Conservation (phyloP, 2,888 invertebrate genomes). For the Emmelina monodactyla region DNA sequence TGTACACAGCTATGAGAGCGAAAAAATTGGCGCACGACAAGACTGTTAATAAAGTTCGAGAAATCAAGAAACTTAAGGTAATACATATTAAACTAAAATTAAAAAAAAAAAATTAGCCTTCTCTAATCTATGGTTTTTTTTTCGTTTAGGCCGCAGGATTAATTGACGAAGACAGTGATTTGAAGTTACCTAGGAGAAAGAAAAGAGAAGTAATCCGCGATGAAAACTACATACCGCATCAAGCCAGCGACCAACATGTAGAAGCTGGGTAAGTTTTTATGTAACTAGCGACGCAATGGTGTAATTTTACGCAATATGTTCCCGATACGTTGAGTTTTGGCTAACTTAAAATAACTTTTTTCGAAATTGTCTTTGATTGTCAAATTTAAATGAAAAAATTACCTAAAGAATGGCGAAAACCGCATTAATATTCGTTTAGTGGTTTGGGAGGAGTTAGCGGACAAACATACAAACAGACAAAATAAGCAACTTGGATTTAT, state of each 20-base stretch:
- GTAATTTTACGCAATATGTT: too few relatives aligned
- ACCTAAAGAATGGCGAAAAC: too few relatives aligned
- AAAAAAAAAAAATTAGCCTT: neutral
- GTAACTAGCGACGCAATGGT: too few relatives aligned
- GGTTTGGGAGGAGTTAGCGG: too few relatives aligned
- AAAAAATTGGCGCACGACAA: constrained; percentile 76
- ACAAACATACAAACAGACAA: too few relatives aligned
- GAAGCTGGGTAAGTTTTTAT: constrained; percentile 75
- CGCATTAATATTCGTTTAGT: too few relatives aligned
- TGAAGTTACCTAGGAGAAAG: constrained; percentile 33
- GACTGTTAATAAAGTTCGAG: constrained; percentile 60
- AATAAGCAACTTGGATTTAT: too few relatives aligned
- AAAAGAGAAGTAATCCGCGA: constrained; percentile 69
- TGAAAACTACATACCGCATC: constrained; percentile 88
- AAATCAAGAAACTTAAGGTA: constrained; percentile 37
- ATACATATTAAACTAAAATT: neutral
- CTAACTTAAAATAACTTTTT: too few relatives aligned
- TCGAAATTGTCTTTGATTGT: too few relatives aligned
- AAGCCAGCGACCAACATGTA: constrained; percentile 83
- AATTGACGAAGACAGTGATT: constrained; percentile 22
- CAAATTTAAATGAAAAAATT: too few relatives aligned
- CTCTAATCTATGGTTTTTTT: constrained; percentile 25
- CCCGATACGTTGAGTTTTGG: too few relatives aligned
- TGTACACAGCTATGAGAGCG: constrained; percentile 85
- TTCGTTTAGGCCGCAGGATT: constrained; percentile 36